Evolutionary conservation across 2,888 invertebrate genomes (phyloP), one percentile per base, ranked within the genome.

Genomic region (Neoscelio sp.): DNA sequence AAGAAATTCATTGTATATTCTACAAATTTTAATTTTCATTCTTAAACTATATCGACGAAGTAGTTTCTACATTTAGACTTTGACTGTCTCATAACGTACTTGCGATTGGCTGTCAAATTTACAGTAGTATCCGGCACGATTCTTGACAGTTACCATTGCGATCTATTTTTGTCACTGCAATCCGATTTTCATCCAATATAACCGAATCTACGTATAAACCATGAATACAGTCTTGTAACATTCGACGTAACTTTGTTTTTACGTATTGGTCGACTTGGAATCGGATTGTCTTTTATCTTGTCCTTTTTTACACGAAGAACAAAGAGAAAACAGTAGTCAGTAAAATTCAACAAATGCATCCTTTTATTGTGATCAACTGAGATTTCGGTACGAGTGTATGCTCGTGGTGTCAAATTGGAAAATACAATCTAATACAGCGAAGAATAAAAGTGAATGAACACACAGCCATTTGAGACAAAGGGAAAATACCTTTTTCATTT

Each of bases 281-380:
- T 58, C 12, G 12, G 42, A 42, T 58, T 42, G 42, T 28, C 58
- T 56, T 56, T 42, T 42, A 42, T 7, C 8, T 30, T 23, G 40
- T 42, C 13, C 10, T 42, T 28, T 60, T 60, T 46, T 46, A 10
- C 13, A 20, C 12, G 12, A n/a, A 40, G n/a, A 58, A 28, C n/a
- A 46, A 23, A 30, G n/a, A n/a, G 13, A 58, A 60, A 60, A 42
- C 33, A 33, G 44, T 30, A 30, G 44, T 2, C 44, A 18, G 44
- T 60, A 60, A 60, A 60, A 60, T 46, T 60, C 20, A 8, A 26
- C 33, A 26, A 60, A 60, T 33, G 60, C 33, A 44, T 44, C 44
- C 44, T 33, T 60, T 60, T 44, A 60, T 60, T 60, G 60, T 46
- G 44, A 60, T 60, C 60, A 58, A 42, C 44, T 18, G 60, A 60